Percentiles rank a stretch among this genome's conserved stretches.
These are phyloP conservation scores for Oophaga sylvatica DNA, from an alignment of 2,797 vertebrate species.

Conservation along the genomic window DNA sequence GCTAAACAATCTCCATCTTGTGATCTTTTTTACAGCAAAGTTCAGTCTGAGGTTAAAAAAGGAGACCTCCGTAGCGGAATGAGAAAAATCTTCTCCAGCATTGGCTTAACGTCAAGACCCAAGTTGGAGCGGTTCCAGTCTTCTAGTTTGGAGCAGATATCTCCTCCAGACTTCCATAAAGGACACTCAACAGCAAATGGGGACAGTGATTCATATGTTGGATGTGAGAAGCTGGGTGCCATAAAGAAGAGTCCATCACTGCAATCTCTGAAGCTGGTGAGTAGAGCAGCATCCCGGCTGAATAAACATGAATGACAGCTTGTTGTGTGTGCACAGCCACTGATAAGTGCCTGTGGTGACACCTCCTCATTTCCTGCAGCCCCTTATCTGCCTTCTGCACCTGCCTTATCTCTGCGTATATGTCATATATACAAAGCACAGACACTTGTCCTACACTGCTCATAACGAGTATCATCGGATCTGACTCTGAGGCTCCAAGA, in stretches of 20 bases:
- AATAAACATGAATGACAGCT: constrained; percentile 1
- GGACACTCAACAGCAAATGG: neutral
- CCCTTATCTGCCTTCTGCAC: constrained; percentile 15
- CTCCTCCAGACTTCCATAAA: rapidly evolving
- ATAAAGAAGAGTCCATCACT: constrained; percentile 73
- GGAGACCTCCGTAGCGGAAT: constrained; percentile 67
- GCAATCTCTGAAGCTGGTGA: constrained; percentile 75
- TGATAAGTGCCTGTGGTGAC: constrained; percentile 19
- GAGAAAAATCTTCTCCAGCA: constrained; percentile 72
- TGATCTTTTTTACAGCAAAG: neutral
- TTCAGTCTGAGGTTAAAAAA: constrained; percentile 56
- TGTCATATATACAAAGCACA: neutral
- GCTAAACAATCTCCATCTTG: neutral
- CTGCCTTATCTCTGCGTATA: constrained; percentile 42
- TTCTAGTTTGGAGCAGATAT: constrained; percentile 77
- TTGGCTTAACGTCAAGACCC: constrained; percentile 73
- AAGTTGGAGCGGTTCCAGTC: constrained; percentile 73
- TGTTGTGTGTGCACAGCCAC: neutral
- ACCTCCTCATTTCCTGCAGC: neutral
- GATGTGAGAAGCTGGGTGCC: neutral
- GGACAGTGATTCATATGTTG: neutral
- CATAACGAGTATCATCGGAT: constrained; percentile 19
- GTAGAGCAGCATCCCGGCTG: constrained; percentile 45
- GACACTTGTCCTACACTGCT: constrained; percentile 22
- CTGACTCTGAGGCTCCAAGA: neutral